Evolutionary conservation across 2,797 vertebrate species (phyloP).

Genomic region (Manis crassicaudata): DNA sequence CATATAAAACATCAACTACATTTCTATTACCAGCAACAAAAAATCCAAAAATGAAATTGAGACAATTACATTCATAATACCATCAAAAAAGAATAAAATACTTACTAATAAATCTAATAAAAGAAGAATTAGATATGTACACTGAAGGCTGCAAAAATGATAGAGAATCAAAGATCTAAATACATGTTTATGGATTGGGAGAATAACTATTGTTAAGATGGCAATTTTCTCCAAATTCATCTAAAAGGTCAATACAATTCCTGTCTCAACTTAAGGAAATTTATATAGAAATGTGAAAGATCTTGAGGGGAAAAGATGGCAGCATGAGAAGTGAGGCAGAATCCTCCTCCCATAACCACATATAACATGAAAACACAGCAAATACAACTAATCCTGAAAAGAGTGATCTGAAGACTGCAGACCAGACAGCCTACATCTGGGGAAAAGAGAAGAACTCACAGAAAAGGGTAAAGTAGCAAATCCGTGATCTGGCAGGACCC

Average conservation of each 20-base stretch:
- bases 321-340: too few relatives aligned
- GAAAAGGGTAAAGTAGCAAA: too few relatives aligned
- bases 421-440: too few relatives aligned
- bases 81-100: not conserved
- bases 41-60: conserved; percentile 6
- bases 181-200: not conserved
- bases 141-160: not conserved
- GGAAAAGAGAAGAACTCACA: too few relatives aligned
- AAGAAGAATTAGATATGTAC: not conserved
- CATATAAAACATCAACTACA: not conserved
- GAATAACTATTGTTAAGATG: not conserved
- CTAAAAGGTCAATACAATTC: not conserved
- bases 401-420: too few relatives aligned
- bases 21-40: not conserved
- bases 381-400: too few relatives aligned
- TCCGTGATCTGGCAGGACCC: too few relatives aligned
- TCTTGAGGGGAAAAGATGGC: too few relatives aligned
- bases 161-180: not conserved
- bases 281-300: not conserved
- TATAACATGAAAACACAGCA: too few relatives aligned
- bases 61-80: not conserved
- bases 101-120: not conserved
- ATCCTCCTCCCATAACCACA: too few relatives aligned
- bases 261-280: not conserved
- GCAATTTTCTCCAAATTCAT: not conserved